Evolutionary conservation across 2,797 vertebrate species (phyloP), one percentile per base, ranked within the genome.

Genomic region (Gallinago solitaria): DNA sequence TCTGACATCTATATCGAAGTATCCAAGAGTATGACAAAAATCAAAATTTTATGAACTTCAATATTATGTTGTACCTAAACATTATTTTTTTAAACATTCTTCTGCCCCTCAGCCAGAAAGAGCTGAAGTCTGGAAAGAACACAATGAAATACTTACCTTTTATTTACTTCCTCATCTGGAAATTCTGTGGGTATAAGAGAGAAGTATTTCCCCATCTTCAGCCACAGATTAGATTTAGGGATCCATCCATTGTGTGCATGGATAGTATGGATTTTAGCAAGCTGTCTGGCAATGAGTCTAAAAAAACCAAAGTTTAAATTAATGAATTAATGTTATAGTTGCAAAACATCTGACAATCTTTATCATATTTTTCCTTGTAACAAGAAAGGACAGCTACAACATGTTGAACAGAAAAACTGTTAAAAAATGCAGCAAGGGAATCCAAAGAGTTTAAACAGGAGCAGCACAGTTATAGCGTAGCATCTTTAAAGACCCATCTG

Each of bases 211-310:
- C 99, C 98, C 99, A 99, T 98, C 98, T 99, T 99, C 93, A 99
- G 95, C 99, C 99, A 99, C 28, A 99, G 74, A 96, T 99, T 99
- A 56, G 99, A 99, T 95, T 99, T 99, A 18, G 99, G 99, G 82
- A 99, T 98, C 99, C 99, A 99, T 93, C 99, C 99, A 56, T 99
- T 99, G 93, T 99, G 99, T 39, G 99, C 99, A 94, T 99, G 99
- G 95, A 99, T 99, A 94, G 98, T 98, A 64, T 99, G 99, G 95
- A 99, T 99, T 98, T 99, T 99, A 87, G 99, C 99, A 96, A 99
- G 98, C 90, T 99, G 99, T 86, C 98, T 98, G 45, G 99, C 99
- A 97, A 99, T 99, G 23, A 99, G 98, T 95, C 99, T 99, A 67
- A 83, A 69, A 93, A 57, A 56, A 28, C 30, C 4, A 9, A 56